Conservation (phyloP, 2,888 invertebrate genomes). For the Panopea generosa region DNA sequence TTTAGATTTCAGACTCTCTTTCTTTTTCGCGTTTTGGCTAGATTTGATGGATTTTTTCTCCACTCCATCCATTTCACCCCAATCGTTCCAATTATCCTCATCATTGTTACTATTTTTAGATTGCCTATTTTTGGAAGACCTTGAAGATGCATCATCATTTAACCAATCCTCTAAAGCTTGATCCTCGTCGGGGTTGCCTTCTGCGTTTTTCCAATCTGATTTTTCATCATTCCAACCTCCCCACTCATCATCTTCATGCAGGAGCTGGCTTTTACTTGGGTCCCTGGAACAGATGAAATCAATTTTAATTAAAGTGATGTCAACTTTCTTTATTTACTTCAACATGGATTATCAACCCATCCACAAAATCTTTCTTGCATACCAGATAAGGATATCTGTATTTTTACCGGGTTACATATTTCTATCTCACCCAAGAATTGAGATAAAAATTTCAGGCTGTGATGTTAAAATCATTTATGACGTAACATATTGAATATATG, state of each 20-base stretch:
- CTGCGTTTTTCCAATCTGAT: conserved; percentile 63
- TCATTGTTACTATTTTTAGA: conserved; percentile 61
- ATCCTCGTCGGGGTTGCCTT: conserved; percentile 63
- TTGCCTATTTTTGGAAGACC: conserved; percentile 61
- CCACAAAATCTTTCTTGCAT: too few relatives aligned
- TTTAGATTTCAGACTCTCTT: conserved; percentile 59
- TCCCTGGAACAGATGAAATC: conserved; percentile 67
- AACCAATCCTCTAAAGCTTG: conserved; percentile 80
- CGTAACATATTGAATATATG: too few relatives aligned
- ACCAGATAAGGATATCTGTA: too few relatives aligned
- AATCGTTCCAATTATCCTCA: conserved; percentile 70
- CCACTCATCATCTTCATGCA: conserved; percentile 77
- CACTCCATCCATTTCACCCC: conserved; percentile 67
- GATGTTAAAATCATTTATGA: too few relatives aligned
- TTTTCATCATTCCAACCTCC: conserved; percentile 70
- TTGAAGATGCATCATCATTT: conserved; percentile 72
- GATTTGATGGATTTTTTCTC: conserved; percentile 66
- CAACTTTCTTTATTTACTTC: not conserved
- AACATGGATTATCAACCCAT: too few relatives aligned
- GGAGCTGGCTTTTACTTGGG: conserved; percentile 70
- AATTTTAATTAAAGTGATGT: not conserved
- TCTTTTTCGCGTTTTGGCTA: conserved; percentile 67
- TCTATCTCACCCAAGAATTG: too few relatives aligned
- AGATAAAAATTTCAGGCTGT: too few relatives aligned
- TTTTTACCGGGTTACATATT: too few relatives aligned